A percentile compares a stretch with the other conserved stretches of the same genome.
These are phyloP conservation scores for Sisor rabdophorus DNA, from an alignment of 2,113 vertebrate genomes.

Conservation along the genomic window DNA sequence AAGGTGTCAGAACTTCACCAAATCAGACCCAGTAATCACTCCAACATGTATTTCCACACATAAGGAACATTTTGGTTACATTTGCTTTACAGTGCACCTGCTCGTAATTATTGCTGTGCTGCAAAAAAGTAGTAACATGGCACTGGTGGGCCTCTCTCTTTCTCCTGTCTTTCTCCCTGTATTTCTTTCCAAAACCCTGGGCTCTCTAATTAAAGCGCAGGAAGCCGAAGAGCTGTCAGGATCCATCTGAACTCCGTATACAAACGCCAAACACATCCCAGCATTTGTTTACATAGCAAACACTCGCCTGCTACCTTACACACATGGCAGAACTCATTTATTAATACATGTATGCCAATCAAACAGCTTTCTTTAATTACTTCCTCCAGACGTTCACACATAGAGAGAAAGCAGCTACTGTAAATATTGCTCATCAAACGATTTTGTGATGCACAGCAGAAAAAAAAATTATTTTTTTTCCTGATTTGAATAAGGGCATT, in stretches of 20 bases:
- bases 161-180: conserved; percentile 21
- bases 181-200: conserved; percentile 26
- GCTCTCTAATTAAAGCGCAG: conserved; percentile 51
- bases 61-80: conserved; percentile 26
- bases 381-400: conserved; percentile 39
- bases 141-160: conserved; percentile 24
- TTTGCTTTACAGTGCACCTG: conserved; percentile 43
- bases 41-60: conserved; percentile 42
- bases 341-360: conserved; percentile 55
- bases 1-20: conserved; percentile 31
- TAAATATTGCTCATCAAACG: conserved; percentile 31
- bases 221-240: conserved; percentile 52
- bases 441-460: conserved; percentile 14
- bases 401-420: conserved; percentile 17
- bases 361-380: conserved; percentile 51
- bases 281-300: conserved; percentile 59
- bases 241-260: conserved; percentile 48
- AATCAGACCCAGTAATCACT: conserved; percentile 26
- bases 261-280: conserved; percentile 42
- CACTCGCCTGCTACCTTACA: conserved; percentile 54
- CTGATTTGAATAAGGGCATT: conserved; percentile 14
- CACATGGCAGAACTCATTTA: conserved; percentile 54
- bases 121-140: conserved; percentile 36
- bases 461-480: too few species aligned
- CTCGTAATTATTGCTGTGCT: conserved; percentile 43